phyloP scores from a whole-genome alignment of 2,113 vertebrate species.

The Mirounga angustirostris region DNA sequence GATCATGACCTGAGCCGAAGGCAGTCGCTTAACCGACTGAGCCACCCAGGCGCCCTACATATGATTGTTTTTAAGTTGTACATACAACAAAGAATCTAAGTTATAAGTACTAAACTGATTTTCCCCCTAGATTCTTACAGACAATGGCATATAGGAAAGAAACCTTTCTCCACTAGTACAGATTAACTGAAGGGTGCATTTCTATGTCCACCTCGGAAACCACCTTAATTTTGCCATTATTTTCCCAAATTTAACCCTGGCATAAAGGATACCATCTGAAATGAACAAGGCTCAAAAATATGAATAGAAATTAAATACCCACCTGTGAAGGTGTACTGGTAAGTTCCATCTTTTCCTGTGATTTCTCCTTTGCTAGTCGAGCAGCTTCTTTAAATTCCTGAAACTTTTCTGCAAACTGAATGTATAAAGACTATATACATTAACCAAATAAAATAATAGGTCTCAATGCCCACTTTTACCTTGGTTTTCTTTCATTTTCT shows the following conservation, averaged over 20 bases:
- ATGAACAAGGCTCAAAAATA: neutral
- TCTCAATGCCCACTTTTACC: slow-evolving; percentile 24
- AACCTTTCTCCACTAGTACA: neutral
- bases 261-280: neutral
- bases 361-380: slow-evolving; percentile 97
- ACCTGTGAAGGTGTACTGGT: slow-evolving; percentile 99
- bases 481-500: slow-evolving; percentile 61
- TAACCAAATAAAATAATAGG: slow-evolving; percentile 79
- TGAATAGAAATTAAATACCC: slow-evolving; percentile 65
- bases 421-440: slow-evolving; percentile 75
- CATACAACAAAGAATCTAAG: neutral
- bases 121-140: neutral
- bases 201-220: slow-evolving; percentile 8
- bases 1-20: no score
- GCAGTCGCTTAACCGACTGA: no score
- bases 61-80: slow-evolving; percentile 6
- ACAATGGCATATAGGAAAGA: neutral
- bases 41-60: no score
- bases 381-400: slow-evolving; percentile 99
- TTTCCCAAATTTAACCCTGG: slow-evolving; percentile 9
- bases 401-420: slow-evolving; percentile 99
- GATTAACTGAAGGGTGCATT: neutral
- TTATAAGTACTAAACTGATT: slow-evolving; percentile 45
- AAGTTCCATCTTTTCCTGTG: slow-evolving; percentile 98
- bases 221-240: slow-evolving; percentile 22